Evolutionary conservation across 2,888 invertebrate genomes (phyloP), one percentile per base, ranked within the genome.

Genomic region (Parochlus steinenii): DNA sequence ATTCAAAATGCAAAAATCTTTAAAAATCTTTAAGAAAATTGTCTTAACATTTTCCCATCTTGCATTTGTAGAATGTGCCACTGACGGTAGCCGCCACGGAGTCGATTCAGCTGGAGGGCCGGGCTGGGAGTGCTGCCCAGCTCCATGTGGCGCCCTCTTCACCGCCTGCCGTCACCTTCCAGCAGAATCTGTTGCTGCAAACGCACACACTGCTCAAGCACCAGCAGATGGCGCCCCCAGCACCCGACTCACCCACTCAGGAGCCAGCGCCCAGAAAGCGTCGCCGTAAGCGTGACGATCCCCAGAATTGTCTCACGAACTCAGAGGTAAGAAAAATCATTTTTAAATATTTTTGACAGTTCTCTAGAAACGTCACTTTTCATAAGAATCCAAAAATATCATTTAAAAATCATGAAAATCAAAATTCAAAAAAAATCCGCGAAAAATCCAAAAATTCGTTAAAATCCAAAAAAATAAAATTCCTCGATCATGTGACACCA

Each of bases 221-320:
- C 18, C 30, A 10, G 12, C 24, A 36, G 41, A 48, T 64, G 63
- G 64, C 63, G 64, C 65, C 61, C 60, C 64, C 66, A 62, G 62
- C 65, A 62, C 64, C 65, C 61, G 65, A 62, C 36, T 47, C 46
- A 20, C 36, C 38, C 59, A 45, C 46, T 40, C 42, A 45, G 40
- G 45, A 65, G 61, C 62, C 64, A 46, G 64, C 62, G 58, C 64
- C 66, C 58, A 63, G 67, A 61, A 67, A 68, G 63, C 64, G 67
- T 60, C 64, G 67, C 60, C 64, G 67, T 59, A 66, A 67, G 57
- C 66, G 67, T 58, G 66, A 67, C 61, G 66, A 67, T 54, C 67
- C 66, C 45, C 67, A 67, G 50, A 66, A 64, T 56, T 65, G 65
- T 48, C 62, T 61, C 47, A 54, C 64, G 47, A 64, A 64, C 53